Evolutionary conservation across 2,888 invertebrate species (phyloP).

Genomic region (Xanthorhoe spadicearia): DNA sequence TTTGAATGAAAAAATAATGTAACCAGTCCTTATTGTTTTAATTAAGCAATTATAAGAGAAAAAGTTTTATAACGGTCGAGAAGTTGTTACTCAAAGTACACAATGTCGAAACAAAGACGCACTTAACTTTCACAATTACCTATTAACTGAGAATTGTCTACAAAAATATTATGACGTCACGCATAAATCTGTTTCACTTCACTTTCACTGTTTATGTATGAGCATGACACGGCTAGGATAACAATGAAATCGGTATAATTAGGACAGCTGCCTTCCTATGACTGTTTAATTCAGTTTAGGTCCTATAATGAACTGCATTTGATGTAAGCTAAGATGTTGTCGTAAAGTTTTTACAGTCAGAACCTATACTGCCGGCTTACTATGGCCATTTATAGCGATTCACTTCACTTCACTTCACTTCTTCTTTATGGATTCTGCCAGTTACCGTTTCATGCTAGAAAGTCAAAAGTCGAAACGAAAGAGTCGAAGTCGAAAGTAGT

Average conservation of each 20-base stretch:
- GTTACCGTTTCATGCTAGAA: too few species aligned
- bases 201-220: constrained; percentile 44
- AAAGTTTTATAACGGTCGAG: background rate
- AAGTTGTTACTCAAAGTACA: background rate
- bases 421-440: too few species aligned
- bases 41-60: background rate
- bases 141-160: constrained; percentile 24
- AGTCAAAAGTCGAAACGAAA: too few species aligned
- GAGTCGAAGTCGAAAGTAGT: too few species aligned
- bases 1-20: background rate
- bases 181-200: constrained; percentile 38
- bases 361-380: too few species aligned
- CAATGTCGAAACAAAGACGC: constrained; percentile 37
- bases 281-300: too few species aligned
- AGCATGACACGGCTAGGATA: constrained; percentile 36
- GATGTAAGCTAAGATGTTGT: too few species aligned
- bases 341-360: too few species aligned
- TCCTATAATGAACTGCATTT: too few species aligned
- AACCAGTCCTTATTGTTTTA: background rate
- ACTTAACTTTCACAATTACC: constrained; percentile 38
- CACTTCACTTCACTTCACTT: too few species aligned
- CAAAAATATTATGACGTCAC: constrained; percentile 39
- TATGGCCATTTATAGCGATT: too few species aligned
- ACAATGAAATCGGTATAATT: constrained; percentile 36
- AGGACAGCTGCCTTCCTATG: too few species aligned